These are phyloP conservation scores for Drosophila tripunctata DNA, from an alignment of 2,888 invertebrate genomes.

Conservation along the genomic window DNA sequence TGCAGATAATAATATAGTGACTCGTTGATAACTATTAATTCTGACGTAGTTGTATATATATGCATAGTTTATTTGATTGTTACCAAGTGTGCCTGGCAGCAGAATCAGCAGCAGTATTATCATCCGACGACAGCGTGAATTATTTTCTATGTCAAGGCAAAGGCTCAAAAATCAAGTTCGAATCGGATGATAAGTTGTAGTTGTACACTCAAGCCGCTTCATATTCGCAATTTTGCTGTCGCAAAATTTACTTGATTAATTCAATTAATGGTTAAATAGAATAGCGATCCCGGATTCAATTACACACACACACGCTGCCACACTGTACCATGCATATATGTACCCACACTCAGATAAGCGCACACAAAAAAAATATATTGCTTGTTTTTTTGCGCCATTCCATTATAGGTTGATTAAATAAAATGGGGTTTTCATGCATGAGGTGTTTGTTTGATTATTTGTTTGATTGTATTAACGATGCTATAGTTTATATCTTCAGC, in stretches of 20 bases:
- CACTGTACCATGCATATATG: background rate
- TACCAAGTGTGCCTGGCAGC: slow-evolving; percentile 45
- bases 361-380: background rate
- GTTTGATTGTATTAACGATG: background rate
- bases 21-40: slow-evolving; percentile 25
- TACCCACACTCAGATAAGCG: slow-evolving; percentile 17
- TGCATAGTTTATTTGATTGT: slow-evolving; percentile 27
- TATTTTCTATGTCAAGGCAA: slow-evolving; percentile 60
- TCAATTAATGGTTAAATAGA: slow-evolving; percentile 63
- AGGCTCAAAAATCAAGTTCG: slow-evolving; percentile 54
- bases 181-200: slow-evolving; percentile 59
- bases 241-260: slow-evolving; percentile 54
- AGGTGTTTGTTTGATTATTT: background rate
- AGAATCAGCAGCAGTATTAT: too few species aligned
- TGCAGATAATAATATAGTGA: background rate
- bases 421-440: slow-evolving; percentile 7
- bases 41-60: background rate
- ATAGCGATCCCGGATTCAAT: slow-evolving; percentile 70
- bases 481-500: background rate
- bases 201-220: slow-evolving; percentile 14
- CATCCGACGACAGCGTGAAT: slow-evolving; percentile 45
- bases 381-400: background rate
- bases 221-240: slow-evolving; percentile 10
- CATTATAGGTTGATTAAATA: slow-evolving; percentile 1
- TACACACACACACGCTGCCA: slow-evolving; percentile 6